phyloP scores from a whole-genome alignment of 2,113 vertebrate genomes.

The Riparia riparia region DNA sequence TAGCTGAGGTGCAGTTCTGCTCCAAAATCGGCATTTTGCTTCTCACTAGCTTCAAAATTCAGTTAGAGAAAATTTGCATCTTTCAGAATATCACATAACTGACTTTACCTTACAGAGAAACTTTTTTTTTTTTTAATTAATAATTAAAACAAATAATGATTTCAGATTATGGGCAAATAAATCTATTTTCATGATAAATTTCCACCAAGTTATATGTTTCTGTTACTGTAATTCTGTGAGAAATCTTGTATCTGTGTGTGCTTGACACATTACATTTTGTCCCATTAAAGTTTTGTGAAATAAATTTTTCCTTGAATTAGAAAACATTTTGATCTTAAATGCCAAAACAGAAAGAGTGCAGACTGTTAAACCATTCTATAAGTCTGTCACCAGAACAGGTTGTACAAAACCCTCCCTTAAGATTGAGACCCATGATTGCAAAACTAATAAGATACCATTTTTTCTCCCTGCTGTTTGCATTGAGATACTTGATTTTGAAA shows the following conservation, averaged over 20 bases:
- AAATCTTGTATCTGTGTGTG: background rate
- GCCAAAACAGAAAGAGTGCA: background rate
- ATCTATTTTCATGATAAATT: background rate
- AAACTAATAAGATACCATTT: background rate
- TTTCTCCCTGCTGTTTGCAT: background rate
- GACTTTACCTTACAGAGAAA: background rate
- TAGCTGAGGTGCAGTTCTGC: background rate
- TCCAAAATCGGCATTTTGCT: background rate
- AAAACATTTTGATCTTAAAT: background rate
- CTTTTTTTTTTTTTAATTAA: background rate
- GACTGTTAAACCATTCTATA: background rate
- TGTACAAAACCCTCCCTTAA: background rate
- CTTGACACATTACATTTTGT: background rate
- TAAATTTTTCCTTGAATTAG: background rate
- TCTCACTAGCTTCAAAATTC: background rate
- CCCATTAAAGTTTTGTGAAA: background rate
- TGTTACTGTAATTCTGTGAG: background rate
- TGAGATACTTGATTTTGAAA: background rate
- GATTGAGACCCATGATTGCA: background rate
- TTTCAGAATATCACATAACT: background rate
- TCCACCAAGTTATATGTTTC: background rate
- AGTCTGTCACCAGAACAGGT: background rate
- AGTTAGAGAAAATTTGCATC: background rate
- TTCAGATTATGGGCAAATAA: background rate
- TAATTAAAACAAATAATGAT: background rate